Base-by-base conservation (phyloP, 2,113 vertebrate species). In the Erythrocercus mccallii region DNA sequence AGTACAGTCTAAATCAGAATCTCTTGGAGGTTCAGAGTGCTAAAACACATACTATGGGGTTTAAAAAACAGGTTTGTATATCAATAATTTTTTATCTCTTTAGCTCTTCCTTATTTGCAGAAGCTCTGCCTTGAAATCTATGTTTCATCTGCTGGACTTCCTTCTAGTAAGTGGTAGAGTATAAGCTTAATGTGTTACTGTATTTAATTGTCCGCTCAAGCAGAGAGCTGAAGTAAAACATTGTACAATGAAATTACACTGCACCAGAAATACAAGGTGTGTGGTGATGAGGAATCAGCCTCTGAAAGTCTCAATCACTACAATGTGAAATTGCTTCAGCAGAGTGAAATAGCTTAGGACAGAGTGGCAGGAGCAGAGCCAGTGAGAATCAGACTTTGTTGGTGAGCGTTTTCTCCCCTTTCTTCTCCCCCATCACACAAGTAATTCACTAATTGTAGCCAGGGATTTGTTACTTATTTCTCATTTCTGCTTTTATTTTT, bases 171-270 rank as follows among this genome's bases (percentile, higher is more conserved):
- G 38, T 64, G 56, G 5, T 60, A 9, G 28, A 72, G 25, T 69
- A 84, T 77, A 61, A 92, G 68, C 48, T 93, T 92, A 93, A 95
- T 70, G 38, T 54, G 45, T 24, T 76, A 42, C 44, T 93, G 37
- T 77, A 35, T 92, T 94, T 96, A 96, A 97, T 86, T 92, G 89
- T 90, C 74, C 83, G 44, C 83, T 92, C 31, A 79, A 77, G 37
- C 61, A 95, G 81, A 65, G 28, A 45, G 64, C 28, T 47, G 40
- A 94, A 72, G 21, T 56, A 85, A 89, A 94, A 70, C 35, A 50
- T 8, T 92, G 45, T n/a, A 30, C 35, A 47, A 28, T 80, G 86
- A 90, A 94, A 95, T 70, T 54, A 30, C 73, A 71, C 33, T 89
- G 50, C 84, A 90, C 33, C 30, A 74, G 17, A 54, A 76, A 45